These are phyloP conservation scores for Apis dorsata DNA, from an alignment of 1,140 invertebrate genomes.

Conservation along the genomic window DNA sequence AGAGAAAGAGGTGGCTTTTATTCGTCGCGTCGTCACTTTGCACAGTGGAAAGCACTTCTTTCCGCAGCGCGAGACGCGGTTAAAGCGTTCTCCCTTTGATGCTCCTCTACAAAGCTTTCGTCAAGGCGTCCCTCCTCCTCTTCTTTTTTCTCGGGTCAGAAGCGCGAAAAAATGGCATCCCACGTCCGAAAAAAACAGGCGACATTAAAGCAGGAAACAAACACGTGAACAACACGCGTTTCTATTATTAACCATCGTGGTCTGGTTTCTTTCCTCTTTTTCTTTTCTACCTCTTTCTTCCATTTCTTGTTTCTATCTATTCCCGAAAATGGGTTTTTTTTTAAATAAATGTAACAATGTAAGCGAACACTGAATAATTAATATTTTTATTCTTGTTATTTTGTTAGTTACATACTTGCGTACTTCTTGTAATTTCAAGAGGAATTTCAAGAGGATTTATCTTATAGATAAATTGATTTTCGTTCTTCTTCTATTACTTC, in stretches of 20 bases:
- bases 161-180: slow-evolving; percentile 3
- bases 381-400: too few species aligned
- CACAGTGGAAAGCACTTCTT: slow-evolving; percentile 14
- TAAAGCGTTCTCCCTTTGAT: slow-evolving; percentile 31
- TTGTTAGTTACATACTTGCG: too few species aligned
- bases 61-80: slow-evolving; percentile 22
- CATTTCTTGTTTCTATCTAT: not conserved
- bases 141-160: not conserved
- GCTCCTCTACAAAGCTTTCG: slow-evolving; percentile 33
- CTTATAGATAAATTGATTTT: too few species aligned
- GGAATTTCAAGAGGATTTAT: too few species aligned
- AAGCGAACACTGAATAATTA: too few species aligned
- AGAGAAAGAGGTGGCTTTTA: slow-evolving; percentile 6
- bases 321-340: not conserved
- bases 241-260: slow-evolving; percentile 4
- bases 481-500: too few species aligned
- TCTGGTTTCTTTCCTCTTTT: not conserved
- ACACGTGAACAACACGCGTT: not conserved
- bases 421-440: too few species aligned
- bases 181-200: not conserved
- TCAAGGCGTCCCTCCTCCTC: not conserved
- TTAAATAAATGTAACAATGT: too few species aligned
- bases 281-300: not conserved
- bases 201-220: not conserved
- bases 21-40: slow-evolving; percentile 41